These are phyloP conservation scores for Trachythela sp. DNA, from an alignment of 64 coral and sea anemone genomes.

Conservation along the genomic window DNA sequence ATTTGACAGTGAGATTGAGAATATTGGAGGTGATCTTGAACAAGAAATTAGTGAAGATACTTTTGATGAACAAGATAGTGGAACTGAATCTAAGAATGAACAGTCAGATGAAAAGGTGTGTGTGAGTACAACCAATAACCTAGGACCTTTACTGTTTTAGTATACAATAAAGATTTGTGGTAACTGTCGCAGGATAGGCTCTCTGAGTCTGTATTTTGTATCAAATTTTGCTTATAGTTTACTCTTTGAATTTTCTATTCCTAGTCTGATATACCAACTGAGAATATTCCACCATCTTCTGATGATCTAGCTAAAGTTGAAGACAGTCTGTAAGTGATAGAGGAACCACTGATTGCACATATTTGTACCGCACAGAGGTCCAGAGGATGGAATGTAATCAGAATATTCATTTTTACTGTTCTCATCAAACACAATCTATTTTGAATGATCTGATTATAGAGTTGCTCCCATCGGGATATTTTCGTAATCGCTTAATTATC, in stretches of 20 bases:
- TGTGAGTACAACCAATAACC: background rate
- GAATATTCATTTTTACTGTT: too few relatives aligned
- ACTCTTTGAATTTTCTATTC: background rate
- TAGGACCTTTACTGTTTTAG: too few relatives aligned
- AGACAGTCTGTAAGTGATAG: background rate
- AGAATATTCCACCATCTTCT: background rate
- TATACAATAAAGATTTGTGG: too few relatives aligned
- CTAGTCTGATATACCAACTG: background rate
- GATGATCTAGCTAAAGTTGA: background rate
- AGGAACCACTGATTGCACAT: too few relatives aligned
- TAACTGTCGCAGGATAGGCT: too few relatives aligned
- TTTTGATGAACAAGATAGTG: slow-evolving; percentile 19
- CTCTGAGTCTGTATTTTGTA: too few relatives aligned
- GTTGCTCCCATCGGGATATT: too few relatives aligned
- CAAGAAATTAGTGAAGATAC: slow-evolving; percentile 22
- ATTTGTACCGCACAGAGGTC: too few relatives aligned
- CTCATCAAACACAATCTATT: too few relatives aligned
- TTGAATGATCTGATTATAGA: too few relatives aligned
- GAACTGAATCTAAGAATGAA: background rate
- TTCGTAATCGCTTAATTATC: too few relatives aligned
- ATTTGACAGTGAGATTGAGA: slow-evolving; percentile 7
- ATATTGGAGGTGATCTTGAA: slow-evolving; percentile 8
- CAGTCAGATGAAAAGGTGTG: slow-evolving; percentile 16
- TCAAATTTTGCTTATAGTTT: background rate
- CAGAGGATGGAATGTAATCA: too few relatives aligned